These are phyloP conservation scores for Gadus chalcogrammus DNA, from an alignment of 2,113 vertebrate genomes.

Conservation along the genomic window DNA sequence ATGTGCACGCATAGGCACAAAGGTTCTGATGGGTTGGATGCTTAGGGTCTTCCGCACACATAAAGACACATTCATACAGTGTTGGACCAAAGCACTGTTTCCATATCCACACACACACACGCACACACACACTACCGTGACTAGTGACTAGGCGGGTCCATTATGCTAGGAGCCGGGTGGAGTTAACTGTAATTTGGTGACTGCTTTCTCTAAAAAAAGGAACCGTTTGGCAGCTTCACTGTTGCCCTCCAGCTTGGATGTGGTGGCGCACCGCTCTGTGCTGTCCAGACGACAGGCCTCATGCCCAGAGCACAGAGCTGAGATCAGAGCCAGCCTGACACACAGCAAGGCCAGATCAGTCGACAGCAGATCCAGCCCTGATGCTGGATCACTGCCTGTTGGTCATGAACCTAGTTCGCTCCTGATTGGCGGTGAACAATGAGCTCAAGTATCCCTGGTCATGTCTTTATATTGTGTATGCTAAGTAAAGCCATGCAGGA, in stretches of 20 bases:
- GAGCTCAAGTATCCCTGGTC: too few species aligned
- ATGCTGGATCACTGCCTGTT: slow-evolving; percentile 28
- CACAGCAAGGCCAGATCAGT: background rate
- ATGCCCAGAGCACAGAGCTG: slow-evolving; percentile 13
- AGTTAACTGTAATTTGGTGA: slow-evolving; percentile 79
- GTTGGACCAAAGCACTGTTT: background rate
- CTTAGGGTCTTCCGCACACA: slow-evolving; percentile 2
- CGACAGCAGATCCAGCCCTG: slow-evolving; percentile 15
- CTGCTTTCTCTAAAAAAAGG: slow-evolving; percentile 74
- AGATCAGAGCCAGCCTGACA: slow-evolving; percentile 8
- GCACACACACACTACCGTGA: slow-evolving; percentile 30
- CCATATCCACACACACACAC: slow-evolving; percentile 3
- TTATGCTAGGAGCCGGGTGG: slow-evolving; percentile 58
- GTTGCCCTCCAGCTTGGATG: slow-evolving; percentile 67
- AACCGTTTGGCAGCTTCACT: slow-evolving; percentile 63
- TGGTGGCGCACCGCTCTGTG: slow-evolving; percentile 54
- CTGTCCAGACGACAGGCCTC: slow-evolving; percentile 38
- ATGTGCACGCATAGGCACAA: too few species aligned
- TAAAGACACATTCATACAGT: background rate
- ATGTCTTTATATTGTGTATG: too few species aligned
- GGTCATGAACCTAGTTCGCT: slow-evolving; percentile 21
- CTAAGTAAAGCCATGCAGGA: too few species aligned
- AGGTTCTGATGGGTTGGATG: background rate
- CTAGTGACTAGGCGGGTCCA: slow-evolving; percentile 64
- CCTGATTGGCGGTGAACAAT: too few species aligned